Evolutionary conservation across 30 jellyfish, hydroid and myxozoan genomes (phyloP), one percentile per base, ranked within the genome.

Genomic region (Phacellophora camtschatica): DNA sequence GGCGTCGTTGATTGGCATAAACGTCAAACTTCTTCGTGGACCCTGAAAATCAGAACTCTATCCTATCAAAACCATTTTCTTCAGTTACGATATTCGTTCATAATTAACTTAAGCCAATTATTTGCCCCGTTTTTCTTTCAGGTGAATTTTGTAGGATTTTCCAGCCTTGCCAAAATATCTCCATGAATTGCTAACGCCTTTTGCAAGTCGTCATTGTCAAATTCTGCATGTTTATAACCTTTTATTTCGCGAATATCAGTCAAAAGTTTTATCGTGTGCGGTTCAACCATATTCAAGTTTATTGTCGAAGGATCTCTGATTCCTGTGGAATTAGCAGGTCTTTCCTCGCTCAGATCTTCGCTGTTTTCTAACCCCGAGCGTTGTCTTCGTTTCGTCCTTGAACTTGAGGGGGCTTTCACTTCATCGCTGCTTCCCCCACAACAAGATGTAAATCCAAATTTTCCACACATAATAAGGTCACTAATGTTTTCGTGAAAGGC

Each of bases 121-220:
- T 23, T 28, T 53, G 27, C 50, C 50, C 71, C 68, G 39, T 48
- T 30, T 71, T 5, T 3, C 28, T 32, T 58, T 59, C 74, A 82
- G 9, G 94, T 50, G 67, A 25, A 85, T 54, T 72, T 64, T 2
- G 96, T 79, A 13, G 98, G 98, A 65, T 91, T 91, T 66, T 91
- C 98, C 24, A 91, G 77, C 64, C 98, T 77, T 23, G 98, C 98
- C 46, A 91, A 55, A 49, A 91, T 91, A 62, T 91, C 98, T 53
- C 94, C 98, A 71, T 91, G 98, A 9, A 91, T 86, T 54, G 66
- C 61, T 45, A 91, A 33, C 34, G 86, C 93, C 82, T 84, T 85
- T 80, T 91, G 87, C 4, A 91, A 32, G 77, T 91, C 89, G 22
- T 84, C 91, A 23, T 77, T 50, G 74, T 91, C 98, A 22, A 91